Evolutionary conservation across 2,888 invertebrate species (phyloP).

Genomic region (Anthophora plumipes): DNA sequence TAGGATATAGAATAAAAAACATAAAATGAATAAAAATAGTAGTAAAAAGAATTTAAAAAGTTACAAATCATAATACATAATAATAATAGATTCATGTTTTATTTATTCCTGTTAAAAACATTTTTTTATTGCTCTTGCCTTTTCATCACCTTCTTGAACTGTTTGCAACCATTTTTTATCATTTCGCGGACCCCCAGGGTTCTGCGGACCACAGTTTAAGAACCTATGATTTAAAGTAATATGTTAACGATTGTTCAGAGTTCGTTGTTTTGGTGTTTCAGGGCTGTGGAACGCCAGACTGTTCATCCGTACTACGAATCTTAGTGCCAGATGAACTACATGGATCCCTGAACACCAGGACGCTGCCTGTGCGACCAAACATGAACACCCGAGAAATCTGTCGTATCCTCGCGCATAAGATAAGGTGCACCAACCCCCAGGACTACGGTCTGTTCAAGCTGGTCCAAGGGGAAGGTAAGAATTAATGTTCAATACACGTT

Average conservation of each 20-base stretch:
- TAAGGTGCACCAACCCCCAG: conserved; percentile 97
- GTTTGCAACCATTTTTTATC: too few relatives aligned
- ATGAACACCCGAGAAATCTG: conserved; percentile 97
- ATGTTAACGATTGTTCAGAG: not conserved
- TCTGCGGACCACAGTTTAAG: too few relatives aligned
- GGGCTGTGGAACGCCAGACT: conserved; percentile 85
- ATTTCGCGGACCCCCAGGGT: too few relatives aligned
- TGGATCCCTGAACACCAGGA: conserved; percentile 95
- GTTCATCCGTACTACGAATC: conserved; percentile 93
- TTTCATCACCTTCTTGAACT: too few relatives aligned
- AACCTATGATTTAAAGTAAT: not conserved
- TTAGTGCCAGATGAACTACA: conserved; percentile 97
- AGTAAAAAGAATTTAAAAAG: too few relatives aligned
- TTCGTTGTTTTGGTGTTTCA: conserved; percentile 47
- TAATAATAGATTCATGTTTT: too few relatives aligned
- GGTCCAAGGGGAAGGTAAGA: conserved; percentile 93
- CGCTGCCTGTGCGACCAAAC: conserved; percentile 96
- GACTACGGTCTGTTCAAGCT: conserved; percentile 97
- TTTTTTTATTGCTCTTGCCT: too few relatives aligned
- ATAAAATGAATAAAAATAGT: too few relatives aligned
- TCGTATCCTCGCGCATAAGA: conserved; percentile 97
- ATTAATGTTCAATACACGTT: not conserved
- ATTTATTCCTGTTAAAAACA: too few relatives aligned
- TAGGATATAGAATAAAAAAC: too few relatives aligned
- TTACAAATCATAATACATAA: too few relatives aligned